Evolutionary conservation across 2,888 invertebrate species (phyloP), one percentile per base, ranked within the genome.

Genomic region (Sphaerophoria rueppellii): DNA sequence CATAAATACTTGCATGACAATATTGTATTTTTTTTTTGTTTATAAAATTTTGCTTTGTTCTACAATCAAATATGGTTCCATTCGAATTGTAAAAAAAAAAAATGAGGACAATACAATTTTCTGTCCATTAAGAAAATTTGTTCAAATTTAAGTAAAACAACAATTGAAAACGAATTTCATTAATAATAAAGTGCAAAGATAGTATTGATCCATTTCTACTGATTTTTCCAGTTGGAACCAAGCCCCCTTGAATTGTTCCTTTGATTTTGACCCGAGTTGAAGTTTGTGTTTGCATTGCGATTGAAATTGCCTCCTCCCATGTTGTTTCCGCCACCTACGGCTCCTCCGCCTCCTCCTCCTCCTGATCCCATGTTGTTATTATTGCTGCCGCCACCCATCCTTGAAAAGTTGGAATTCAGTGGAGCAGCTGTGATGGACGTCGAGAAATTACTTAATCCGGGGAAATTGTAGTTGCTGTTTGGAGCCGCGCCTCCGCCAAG

Each of bases 181-280:
- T 60, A 24, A 24, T 6, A 37, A 16, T 16, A 0, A 14, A 11
- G 9, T 4, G 43, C 9, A 43, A 43, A 43, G 4, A 43, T 7
- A 43, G 9, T n/a, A n/a, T n/a, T 11, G 11, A 6, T 14, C 6
- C 14, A 24, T n/a, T 24, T 12, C 67, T 67, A 83, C 50, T 83
- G 83, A 37, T 83, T 83, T 43, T 75, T 58, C 83, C 83, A 83
- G 55, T 72, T 83, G 0, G 83, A 83, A 24, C 79, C 79, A 9
- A 46, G 67, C 14, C 69, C 58, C 4, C 4, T 24, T 16, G 7
- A 14, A 7, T 70, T 71, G 46, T 69, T 72, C 35, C 63, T 52
- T 7, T 54, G 67, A 40, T 67, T 67, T 32, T 37, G 54, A n/a
- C 37, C 54, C 2, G 67, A 67, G 12, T 40, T n/a, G 40, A 67